Conservation (phyloP, 2,797 vertebrate species). For the Balearica regulorum region DNA sequence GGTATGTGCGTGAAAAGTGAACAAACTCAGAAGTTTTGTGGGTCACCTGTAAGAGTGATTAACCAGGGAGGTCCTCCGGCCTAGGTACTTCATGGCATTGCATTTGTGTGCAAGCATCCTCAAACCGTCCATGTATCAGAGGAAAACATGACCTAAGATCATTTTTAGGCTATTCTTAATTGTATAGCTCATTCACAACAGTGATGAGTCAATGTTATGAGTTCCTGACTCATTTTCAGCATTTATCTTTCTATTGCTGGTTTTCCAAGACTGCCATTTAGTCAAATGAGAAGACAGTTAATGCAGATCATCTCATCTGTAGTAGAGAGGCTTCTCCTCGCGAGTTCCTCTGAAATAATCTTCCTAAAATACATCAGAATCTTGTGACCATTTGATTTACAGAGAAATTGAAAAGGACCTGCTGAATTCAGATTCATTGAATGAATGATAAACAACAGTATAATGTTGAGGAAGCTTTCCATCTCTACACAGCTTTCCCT, state of each 20-base stretch:
- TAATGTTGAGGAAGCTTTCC: neutral
- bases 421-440: neutral
- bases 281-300: neutral
- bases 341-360: neutral
- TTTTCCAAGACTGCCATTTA: neutral
- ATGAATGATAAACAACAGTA: neutral
- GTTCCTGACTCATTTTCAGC: neutral
- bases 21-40: neutral
- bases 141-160: neutral
- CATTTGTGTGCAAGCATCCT: neutral
- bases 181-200: neutral
- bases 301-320: neutral
- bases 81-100: neutral
- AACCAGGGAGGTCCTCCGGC: neutral
- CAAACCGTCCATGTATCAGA: fast-evolving
- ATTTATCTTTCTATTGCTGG: neutral
- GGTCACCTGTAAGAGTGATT: neutral
- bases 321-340: neutral
- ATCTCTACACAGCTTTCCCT: neutral
- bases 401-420: neutral
- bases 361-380: neutral
- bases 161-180: neutral
- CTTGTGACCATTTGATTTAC: neutral
- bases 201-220: neutral
- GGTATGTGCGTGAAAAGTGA: neutral